Evolutionary conservation across 1,140 invertebrate species (phyloP).

Genomic region (Meloidogyne hapla): DNA sequence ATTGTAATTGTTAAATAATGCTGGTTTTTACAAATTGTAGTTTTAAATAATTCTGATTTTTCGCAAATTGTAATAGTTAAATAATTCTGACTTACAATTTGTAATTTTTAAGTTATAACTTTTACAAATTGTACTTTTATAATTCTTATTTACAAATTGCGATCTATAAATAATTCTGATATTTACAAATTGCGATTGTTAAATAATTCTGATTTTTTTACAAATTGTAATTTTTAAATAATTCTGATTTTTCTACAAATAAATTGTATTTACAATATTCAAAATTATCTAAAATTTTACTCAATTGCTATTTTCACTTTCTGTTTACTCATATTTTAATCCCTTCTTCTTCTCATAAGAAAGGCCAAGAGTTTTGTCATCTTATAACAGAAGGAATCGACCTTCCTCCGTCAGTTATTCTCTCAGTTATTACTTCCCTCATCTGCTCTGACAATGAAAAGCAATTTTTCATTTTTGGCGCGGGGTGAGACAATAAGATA

Average conservation of each 20-base stretch:
- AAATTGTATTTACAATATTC: too few relatives aligned
- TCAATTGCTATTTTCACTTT: not conserved
- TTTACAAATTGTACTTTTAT: too few relatives aligned
- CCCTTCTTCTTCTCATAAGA: not conserved
- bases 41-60: too few relatives aligned
- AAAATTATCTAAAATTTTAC: too few relatives aligned
- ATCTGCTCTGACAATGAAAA: not conserved
- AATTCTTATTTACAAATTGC: too few relatives aligned
- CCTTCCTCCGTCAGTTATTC: not conserved
- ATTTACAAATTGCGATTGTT: too few relatives aligned
- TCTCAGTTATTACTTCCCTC: not conserved
- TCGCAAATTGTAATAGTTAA: too few relatives aligned
- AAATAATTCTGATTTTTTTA: too few relatives aligned
- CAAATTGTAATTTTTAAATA: too few relatives aligned
- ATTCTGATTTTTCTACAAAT: too few relatives aligned
- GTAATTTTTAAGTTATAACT: not conserved
- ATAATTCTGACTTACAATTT: not conserved
- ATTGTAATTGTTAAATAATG: not conserved
- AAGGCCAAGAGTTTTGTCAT: not conserved
- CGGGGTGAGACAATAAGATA: not conserved
- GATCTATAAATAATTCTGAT: too few relatives aligned
- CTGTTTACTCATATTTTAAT: not conserved
- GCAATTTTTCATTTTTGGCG: slow-evolving; percentile 1
- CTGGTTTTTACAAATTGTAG: too few relatives aligned
- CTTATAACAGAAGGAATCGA: not conserved